Conservation (phyloP, 2,113 vertebrate genomes). For the Cettia cetti region DNA sequence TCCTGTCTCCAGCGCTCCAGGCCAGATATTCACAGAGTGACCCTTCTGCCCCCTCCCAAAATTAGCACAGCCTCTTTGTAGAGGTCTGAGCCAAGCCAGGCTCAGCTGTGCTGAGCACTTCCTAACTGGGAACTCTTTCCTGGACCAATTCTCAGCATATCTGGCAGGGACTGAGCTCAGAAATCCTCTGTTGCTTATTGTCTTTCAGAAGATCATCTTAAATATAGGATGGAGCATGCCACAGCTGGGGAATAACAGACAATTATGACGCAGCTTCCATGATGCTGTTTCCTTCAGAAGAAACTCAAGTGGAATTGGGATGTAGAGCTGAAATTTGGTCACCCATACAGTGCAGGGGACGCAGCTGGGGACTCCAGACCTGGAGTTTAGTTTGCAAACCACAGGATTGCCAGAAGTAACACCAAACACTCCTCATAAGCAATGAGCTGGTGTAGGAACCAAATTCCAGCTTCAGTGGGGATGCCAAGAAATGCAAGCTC, state of each 20-base stretch:
- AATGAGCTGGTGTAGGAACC: not conserved
- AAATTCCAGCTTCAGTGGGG: not conserved
- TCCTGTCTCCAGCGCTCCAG: conserved; percentile 5
- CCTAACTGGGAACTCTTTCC: conserved; percentile 30
- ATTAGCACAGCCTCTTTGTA: conserved; percentile 17
- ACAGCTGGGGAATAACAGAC: not conserved
- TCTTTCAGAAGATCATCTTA: not conserved
- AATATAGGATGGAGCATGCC: not conserved
- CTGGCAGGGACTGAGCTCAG: not conserved
- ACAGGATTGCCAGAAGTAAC: not conserved
- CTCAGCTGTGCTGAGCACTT: conserved; percentile 39
- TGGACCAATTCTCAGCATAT: conserved; percentile 35
- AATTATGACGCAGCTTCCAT: not conserved
- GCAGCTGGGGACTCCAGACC: not conserved
- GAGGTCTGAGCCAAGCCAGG: not conserved
- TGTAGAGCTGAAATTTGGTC: not conserved
- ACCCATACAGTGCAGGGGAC: not conserved
- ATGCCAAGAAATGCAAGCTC: not conserved
- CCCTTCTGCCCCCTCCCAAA: conserved; percentile 38
- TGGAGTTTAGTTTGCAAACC: not conserved
- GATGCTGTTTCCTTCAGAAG: not conserved
- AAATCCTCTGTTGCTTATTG: not conserved
- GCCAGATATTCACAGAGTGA: conserved; percentile 20
- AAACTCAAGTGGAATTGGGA: not conserved
- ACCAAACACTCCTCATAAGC: not conserved